phyloP scores from a whole-genome alignment of 2,113 vertebrate genomes.

The Zosterops lateralis region DNA sequence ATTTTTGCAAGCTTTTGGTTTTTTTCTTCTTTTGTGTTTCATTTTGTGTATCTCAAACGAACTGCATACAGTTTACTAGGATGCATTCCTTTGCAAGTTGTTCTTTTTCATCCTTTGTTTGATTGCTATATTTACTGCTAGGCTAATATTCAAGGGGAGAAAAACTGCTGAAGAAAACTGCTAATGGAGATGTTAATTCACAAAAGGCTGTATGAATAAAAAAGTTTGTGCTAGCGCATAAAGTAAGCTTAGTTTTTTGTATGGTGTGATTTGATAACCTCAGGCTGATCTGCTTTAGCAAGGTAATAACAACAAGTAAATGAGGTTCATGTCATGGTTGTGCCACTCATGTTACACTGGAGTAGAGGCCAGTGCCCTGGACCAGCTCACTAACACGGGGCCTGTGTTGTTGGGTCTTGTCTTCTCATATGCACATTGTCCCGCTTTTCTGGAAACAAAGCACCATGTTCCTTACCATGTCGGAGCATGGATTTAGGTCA shows the following conservation, averaged over 20 bases:
- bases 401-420: too few relatives aligned
- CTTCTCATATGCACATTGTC: background rate
- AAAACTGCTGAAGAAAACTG: background rate
- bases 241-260: background rate
- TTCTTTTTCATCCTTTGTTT: constrained; percentile 34
- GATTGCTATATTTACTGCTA: background rate
- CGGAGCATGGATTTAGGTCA: background rate
- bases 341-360: background rate
- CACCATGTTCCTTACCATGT: background rate
- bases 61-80: background rate
- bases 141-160: background rate
- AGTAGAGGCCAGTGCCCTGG: background rate
- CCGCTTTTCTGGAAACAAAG: background rate
- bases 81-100: constrained; percentile 21
- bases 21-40: constrained; percentile 18
- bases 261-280: background rate
- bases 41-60: constrained; percentile 19
- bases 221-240: background rate
- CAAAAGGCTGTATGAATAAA: background rate
- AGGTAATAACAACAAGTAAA: background rate
- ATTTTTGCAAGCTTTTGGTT: constrained; percentile 29
- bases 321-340: background rate
- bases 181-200: background rate
- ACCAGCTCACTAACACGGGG: rapidly evolving
- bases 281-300: background rate